Evolutionary conservation across 2,888 invertebrate species (phyloP).

Genomic region (Imbricaverruca yamaguchii): DNA sequence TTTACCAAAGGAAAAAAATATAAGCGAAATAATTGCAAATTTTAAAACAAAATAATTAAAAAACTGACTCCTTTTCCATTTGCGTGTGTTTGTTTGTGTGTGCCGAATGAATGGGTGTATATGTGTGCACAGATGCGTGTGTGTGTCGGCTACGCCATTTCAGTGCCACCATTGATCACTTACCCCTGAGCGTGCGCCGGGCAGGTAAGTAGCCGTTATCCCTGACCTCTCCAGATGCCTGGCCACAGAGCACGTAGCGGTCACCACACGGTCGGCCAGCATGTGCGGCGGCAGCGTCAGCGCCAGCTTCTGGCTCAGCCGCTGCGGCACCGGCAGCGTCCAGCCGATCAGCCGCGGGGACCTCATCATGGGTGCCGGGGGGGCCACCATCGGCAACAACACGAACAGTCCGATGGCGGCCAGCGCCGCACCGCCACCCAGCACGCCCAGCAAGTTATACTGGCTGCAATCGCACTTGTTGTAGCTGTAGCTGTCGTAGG

Average conservation of each 20-base stretch:
- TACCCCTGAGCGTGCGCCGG: too few relatives aligned
- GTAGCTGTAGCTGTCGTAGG: not conserved
- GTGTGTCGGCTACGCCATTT: too few relatives aligned
- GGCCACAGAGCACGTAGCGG: not conserved
- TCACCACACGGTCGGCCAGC: not conserved
- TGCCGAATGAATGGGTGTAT: too few relatives aligned
- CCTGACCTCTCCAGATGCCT: not conserved
- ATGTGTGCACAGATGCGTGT: too few relatives aligned
- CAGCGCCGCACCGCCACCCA: not conserved
- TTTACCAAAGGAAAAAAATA: too few relatives aligned
- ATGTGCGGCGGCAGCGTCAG: not conserved
- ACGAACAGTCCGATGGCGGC: not conserved
- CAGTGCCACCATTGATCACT: too few relatives aligned
- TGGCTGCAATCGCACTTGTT: not conserved
- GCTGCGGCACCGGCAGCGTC: not conserved
- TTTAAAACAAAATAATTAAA: too few relatives aligned
- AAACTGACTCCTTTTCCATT: too few relatives aligned
- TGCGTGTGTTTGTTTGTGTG: too few relatives aligned
- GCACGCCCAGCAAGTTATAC: not conserved
- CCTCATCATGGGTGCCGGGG: too few relatives aligned
- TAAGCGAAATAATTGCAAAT: too few relatives aligned
- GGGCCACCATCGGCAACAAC: not conserved
- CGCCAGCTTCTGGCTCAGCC: not conserved
- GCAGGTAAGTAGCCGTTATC: too few relatives aligned
- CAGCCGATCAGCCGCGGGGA: not conserved